Conservation (phyloP, 2,888 invertebrate species). For the Physocephala rufipes region DNA sequence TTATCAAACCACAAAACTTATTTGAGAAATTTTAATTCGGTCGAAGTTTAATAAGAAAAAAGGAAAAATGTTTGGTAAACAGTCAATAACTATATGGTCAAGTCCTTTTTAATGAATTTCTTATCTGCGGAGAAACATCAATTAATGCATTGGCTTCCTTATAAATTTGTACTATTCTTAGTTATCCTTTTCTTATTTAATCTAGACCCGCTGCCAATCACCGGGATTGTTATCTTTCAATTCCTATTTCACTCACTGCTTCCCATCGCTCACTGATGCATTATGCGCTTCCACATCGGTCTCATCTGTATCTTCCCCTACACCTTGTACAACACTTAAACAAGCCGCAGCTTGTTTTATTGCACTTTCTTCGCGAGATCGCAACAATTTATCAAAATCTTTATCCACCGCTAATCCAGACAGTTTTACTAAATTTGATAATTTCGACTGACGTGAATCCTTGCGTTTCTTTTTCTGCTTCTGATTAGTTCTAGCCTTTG, state of each 20-base stretch:
- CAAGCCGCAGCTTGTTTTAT: constrained; percentile 44
- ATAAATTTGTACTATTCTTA: no score
- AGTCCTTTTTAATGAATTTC: no score
- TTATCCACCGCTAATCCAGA: constrained; percentile 54
- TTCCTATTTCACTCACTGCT: not conserved
- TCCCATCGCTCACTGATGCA: not conserved
- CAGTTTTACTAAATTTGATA: constrained; percentile 54
- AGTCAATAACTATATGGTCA: no score
- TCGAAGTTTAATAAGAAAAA: no score
- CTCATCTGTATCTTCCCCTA: constrained; percentile 20
- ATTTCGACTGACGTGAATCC: constrained; percentile 55
- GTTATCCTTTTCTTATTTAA: no score
- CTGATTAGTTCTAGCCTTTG: not conserved
- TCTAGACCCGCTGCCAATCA: no score
- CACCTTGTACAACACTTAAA: constrained; percentile 37
- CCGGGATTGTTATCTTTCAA: not conserved
- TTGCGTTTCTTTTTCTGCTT: constrained; percentile 53
- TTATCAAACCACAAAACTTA: no score
- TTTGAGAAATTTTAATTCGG: no score
- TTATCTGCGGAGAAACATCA: no score
- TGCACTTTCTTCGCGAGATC: constrained; percentile 47
- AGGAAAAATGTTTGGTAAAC: no score
- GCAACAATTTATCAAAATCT: constrained; percentile 52
- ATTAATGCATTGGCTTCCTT: no score
- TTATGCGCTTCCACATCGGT: not conserved